Base-by-base conservation (phyloP, 2,113 vertebrate species). In the Vulpes ferrilata region DNA sequence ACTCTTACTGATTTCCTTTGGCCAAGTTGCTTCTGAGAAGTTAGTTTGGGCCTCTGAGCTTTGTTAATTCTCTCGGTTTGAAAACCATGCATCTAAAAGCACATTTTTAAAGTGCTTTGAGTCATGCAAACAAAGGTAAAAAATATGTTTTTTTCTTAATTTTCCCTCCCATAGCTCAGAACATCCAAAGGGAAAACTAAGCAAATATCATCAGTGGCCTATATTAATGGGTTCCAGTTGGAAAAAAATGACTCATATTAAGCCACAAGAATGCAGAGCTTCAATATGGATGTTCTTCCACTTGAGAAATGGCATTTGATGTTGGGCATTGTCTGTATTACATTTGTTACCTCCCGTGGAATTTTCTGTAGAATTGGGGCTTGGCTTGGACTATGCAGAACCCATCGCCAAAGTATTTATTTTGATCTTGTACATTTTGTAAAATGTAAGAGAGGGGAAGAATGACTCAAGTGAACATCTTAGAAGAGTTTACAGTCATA, bases 151-250 rank as follows among this genome's bases (percentile, higher is more conserved):
- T 60, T 60, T 43, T 35, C 55, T 80, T 80, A 79, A 69, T 59
- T 22, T 32, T 43, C 25, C 48, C 43, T 32, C 20, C 23, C 11
- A 65, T 65, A 59, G 62, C 53, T 76, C 73, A 97, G 88, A 93
- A 65, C 95, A 83, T 80, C 59, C 69, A 82, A 94, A 86, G 48
- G 83, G 65, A 92, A 90, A 84, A 85, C 65, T 35, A 78, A 96
- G 82, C 27, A 88, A 93, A 90, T 85, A 69, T n/a, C 43, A 78
- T 85, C 48, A 69, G 51, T 95, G 19, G 27, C 79, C 76, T 95
- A 69, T 5, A 76, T 32, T 87, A 90, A 67, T 96, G 74, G 64
- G 60, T 94, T 97, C 43, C 55, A 91, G 76, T 32, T 93, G 93
- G 73, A 71, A 71, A 93, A 64, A 95, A 90, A 57, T 82, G 85